Conservation (phyloP, 2,113 vertebrate genomes). For the pig (Sus scrofa) region T2T-Sscrofa CM000818.6:34993001-34993500, state of each 20-base stretch:
- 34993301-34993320: too few species aligned
- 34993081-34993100: background rate
- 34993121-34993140: background rate
- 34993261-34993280: background rate
- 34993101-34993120: background rate
- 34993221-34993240: background rate
- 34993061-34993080: background rate
- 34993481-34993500: background rate
- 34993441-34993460: fast-evolving
- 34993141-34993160: background rate
- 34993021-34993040: background rate
- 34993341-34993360: background rate
- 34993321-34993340: background rate
- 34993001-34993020: background rate
- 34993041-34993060: background rate
- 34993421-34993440: fast-evolving
- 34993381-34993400: background rate
- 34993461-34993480: fast-evolving
- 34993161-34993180: conserved; percentile 1
- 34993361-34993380: background rate
- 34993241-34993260: background rate
- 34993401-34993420: background rate
- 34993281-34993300: too few species aligned
- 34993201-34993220: background rate
- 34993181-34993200: background rate